These are phyloP conservation scores for Eublepharis macularius DNA, from an alignment of 2,113 vertebrate genomes.

Conservation along the genomic window DNA sequence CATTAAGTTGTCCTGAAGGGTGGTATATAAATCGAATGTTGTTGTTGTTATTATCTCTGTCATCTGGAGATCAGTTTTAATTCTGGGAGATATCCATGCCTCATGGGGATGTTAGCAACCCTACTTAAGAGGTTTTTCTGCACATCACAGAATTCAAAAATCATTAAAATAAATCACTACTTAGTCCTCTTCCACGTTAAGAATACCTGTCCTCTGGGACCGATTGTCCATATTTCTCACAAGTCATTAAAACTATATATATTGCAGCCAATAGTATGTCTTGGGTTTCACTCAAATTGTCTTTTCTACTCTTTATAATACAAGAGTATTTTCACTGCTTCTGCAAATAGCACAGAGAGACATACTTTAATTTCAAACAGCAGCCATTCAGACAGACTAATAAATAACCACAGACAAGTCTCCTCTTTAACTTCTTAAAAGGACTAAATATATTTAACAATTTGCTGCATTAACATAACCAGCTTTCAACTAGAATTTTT, in stretches of 20 bases:
- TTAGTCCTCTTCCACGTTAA: conserved; percentile 27
- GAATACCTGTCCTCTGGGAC: conserved; percentile 19
- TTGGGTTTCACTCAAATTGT: conserved; percentile 42
- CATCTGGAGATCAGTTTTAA: too few species aligned
- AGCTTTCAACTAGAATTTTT: conserved; percentile 35
- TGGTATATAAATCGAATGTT: too few species aligned
- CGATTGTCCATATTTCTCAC: conserved; percentile 36
- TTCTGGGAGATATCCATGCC: too few species aligned
- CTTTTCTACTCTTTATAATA: conserved; percentile 45
- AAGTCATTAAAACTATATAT: conserved; percentile 21
- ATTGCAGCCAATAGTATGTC: conserved; percentile 23
- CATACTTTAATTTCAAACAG: conserved; percentile 65
- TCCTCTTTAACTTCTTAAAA: conserved; percentile 47
- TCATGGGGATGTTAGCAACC: too few species aligned
- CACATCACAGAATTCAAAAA: conserved; percentile 12
- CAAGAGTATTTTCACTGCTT: conserved; percentile 48
- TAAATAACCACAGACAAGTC: conserved; percentile 46
- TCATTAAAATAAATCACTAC: background rate
- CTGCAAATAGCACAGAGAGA: conserved; percentile 53
- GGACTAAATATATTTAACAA: conserved; percentile 66
- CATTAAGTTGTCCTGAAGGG: too few species aligned
- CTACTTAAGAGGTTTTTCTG: background rate
- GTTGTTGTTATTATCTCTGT: too few species aligned
- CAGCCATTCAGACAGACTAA: conserved; percentile 55
- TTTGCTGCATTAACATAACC: conserved; percentile 56